Conservation (phyloP, 2,888 invertebrate species). For the Acrobasis repandana region DNA sequence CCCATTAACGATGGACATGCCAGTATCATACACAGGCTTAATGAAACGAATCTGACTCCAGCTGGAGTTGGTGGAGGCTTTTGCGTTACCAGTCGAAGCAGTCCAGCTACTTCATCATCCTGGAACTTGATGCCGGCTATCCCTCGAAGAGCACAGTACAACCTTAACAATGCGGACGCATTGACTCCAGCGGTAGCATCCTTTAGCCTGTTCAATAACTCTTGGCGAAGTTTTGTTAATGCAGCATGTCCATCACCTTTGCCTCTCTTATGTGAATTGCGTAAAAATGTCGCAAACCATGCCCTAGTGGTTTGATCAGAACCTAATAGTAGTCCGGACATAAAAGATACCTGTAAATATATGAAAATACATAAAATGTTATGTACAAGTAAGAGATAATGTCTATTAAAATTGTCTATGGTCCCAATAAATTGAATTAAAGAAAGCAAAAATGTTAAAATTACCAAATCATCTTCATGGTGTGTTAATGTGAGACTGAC, state of each 20-base stretch:
- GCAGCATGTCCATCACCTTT: slow-evolving; percentile 90
- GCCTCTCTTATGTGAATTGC: slow-evolving; percentile 91
- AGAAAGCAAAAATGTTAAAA: slow-evolving; percentile 20
- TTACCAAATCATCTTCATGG: slow-evolving; percentile 84
- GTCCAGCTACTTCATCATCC: slow-evolving; percentile 94
- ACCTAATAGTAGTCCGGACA: slow-evolving; percentile 94
- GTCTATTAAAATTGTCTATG: no score
- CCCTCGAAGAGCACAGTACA: slow-evolving; percentile 96
- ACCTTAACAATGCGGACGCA: slow-evolving; percentile 93
- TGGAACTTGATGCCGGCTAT: slow-evolving; percentile 96
- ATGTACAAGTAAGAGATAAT: no score
- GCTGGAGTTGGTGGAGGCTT: slow-evolving; percentile 95
- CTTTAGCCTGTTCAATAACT: slow-evolving; percentile 88
- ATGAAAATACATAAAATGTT: background rate
- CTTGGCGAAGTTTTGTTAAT: slow-evolving; percentile 87
- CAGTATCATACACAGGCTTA: slow-evolving; percentile 96
- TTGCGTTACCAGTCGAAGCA: slow-evolving; percentile 93
- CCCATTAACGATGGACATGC: slow-evolving; percentile 95
- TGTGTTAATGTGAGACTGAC: slow-evolving; percentile 90
- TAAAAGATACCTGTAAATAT: slow-evolving; percentile 86
- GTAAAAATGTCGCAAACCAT: slow-evolving; percentile 96
- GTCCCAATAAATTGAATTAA: no score
- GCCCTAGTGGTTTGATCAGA: slow-evolving; percentile 94
- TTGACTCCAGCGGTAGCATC: slow-evolving; percentile 88
- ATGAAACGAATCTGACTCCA: slow-evolving; percentile 95